Evolutionary conservation across 2,797 vertebrate species (phyloP), one percentile per base, ranked within the genome.

Genomic region (Streptopelia turtur): DNA sequence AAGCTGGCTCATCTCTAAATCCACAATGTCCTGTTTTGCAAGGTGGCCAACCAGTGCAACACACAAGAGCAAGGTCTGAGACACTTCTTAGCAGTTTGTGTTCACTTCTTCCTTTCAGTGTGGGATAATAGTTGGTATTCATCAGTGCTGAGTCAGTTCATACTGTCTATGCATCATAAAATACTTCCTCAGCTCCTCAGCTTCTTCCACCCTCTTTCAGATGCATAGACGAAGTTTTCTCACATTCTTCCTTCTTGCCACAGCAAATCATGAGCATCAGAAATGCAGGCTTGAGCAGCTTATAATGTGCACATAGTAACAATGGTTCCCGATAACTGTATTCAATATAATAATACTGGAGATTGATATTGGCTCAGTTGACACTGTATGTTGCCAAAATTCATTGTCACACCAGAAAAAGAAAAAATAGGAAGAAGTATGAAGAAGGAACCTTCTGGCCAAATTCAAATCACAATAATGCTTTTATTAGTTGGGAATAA

Each of bases 281-380:
- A 92, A 87, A 11, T 50, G 78, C 13, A 52, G n/a, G 27, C 30
- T 45, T 56, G 68, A 85, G 27, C 9, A 78, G 22, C 14, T 93
- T 43, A 69, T 37, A 81, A 66, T 53, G 45, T 70, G 35, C 35
- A 35, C 18, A n/a, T 37, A 64, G 41, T 37, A 66, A 64, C 30
- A 81, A 37, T 72, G 27, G 39, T 87, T 91, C 89, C 66, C 74
- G 59, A 60, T 82, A 18, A 18, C 45, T 63, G 43, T 72, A 50
- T 72, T 90, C 63, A 74, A 13, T 57, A 22, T 81, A 91, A 89
- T 91, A 83, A 52, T 41, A 81, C 41, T 66, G 74, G n/a, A 72
- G 93, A 56, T 60, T 95, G 78, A 69, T 91, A 88, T 23, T 93
- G 93, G 63, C 85, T 94, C 56, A n/a, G 52, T 31, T 87, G 59